phyloP scores from a whole-genome alignment of 2,888 invertebrate species.

The Griposia aprilina region DNA sequence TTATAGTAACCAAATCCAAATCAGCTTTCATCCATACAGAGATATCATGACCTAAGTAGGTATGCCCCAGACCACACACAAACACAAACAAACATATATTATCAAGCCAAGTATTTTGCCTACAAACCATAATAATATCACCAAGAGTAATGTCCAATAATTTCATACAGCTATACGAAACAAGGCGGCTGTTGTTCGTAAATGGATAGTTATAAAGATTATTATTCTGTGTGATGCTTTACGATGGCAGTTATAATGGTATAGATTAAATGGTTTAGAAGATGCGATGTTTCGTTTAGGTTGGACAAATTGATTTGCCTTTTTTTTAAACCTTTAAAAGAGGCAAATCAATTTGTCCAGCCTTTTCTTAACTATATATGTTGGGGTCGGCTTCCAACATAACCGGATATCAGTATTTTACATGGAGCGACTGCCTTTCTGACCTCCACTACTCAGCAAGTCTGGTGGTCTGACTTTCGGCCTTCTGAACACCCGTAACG shows the following conservation, averaged over 20 bases:
- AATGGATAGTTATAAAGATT: constrained; percentile 52
- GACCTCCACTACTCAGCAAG: neutral
- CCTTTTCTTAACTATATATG: neutral
- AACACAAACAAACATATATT: neutral
- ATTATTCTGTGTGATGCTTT: constrained; percentile 49
- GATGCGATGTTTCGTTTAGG: constrained; percentile 17
- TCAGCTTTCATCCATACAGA: constrained; percentile 5
- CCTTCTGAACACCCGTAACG: neutral
- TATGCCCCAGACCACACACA: constrained; percentile 32
- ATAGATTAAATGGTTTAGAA: constrained; percentile 35
- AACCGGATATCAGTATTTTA: neutral
- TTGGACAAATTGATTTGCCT: too few relatives aligned
- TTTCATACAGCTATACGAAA: constrained; percentile 22
- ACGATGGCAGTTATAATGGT: constrained; percentile 41
- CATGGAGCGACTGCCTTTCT: neutral
- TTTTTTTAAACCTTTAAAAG: too few relatives aligned
- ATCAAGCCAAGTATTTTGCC: constrained; percentile 13
- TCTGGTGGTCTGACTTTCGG: neutral
- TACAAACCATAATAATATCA: constrained; percentile 18
- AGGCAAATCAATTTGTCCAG: neutral
- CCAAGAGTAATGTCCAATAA: constrained; percentile 37
- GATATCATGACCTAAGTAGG: neutral
- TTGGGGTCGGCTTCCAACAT: neutral
- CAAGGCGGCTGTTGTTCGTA: constrained; percentile 26
- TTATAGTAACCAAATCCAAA: constrained; percentile 26